Evolutionary conservation across 2,888 invertebrate species (phyloP), one percentile per base, ranked within the genome.

Genomic region (Liposcelis brunnea): DNA sequence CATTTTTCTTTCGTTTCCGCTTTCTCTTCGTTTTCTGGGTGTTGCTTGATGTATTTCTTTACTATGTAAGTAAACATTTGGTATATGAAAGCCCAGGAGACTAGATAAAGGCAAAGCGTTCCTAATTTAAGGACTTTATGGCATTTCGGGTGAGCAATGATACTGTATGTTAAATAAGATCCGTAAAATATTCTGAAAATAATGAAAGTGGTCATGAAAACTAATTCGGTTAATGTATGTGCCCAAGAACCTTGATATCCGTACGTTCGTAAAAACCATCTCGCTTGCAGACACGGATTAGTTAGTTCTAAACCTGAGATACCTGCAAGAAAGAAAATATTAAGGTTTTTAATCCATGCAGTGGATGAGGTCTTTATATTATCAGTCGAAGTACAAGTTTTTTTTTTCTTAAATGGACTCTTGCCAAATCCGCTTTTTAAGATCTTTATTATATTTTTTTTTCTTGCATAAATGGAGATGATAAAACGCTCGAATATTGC

Each of bases 251-350:
- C 59, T 14, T 66, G 65, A 52, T 65, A 64, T 31, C 74, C 73
- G 48, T 60, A 60, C 15, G 63, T 59, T 53, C 70, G 63, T 38
- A 75, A 59, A 55, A 75, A 74, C 77, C 76, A 77, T 58, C 76
- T 62, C 18, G 62, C 57, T 61, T 77, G 76, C 18, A 76, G 61
- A 36, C 73, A 58, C 8, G 76, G 76, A 57, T 76, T 76, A 1
- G 75, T 74, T 26, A 73, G 51, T 60, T 77, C 76, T 63, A 75
- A 59, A 42, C 69, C 59, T 1, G 71, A 70, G 15, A 75, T 55
- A 2, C 68, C 67, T 7, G 53, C 54, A 15, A 55, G 52, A 8
- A 50, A 45, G n/a, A 16, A 18, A 12, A 43, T 19, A 42, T 21
- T 19, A 42, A 18, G 14, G 10, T 3, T 35, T 8, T n/a, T 21